These are phyloP conservation scores for Drosophila setosimentum DNA, from an alignment of 2,888 invertebrate genomes.

Conservation along the genomic window DNA sequence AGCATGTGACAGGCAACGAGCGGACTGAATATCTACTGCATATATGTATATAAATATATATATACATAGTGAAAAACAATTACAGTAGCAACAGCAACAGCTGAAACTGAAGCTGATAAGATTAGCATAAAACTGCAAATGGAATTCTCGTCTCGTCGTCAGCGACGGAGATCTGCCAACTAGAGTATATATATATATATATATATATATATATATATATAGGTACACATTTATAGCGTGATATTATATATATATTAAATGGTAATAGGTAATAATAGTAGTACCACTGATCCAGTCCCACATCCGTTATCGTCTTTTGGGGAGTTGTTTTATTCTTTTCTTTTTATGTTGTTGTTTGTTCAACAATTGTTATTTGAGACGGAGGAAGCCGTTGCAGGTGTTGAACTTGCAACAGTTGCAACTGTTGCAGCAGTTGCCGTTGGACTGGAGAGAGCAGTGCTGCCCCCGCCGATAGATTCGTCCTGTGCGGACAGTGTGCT, in stretches of 20 bases:
- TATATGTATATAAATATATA: background rate
- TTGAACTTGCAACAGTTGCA: constrained; percentile 29
- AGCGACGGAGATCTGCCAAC: background rate
- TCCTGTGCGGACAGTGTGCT: constrained; percentile 62
- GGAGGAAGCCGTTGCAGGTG: constrained; percentile 25
- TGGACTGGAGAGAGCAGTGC: constrained; percentile 34
- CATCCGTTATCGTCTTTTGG: constrained; percentile 15
- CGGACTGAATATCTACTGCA: constrained; percentile 9
- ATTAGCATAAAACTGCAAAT: constrained; percentile 40
- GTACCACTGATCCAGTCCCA: constrained; percentile 41
- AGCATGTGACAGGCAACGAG: constrained; percentile 10
- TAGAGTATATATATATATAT: background rate
- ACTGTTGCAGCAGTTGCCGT: constrained; percentile 43
- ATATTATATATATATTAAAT: background rate
- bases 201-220: background rate
- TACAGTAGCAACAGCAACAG: constrained; percentile 1
- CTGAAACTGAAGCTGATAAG: constrained; percentile 40
- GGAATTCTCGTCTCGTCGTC: constrained; percentile 15
- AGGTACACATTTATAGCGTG: background rate
- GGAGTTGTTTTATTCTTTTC: background rate
- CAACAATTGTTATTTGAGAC: constrained; percentile 43
- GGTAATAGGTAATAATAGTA: background rate
- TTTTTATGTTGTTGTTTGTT: constrained; percentile 21
- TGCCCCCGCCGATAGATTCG: constrained; percentile 51
- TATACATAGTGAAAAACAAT: constrained; percentile 7